Evolutionary conservation across 1,140 invertebrate genomes (phyloP).

Genomic region (Tetraneura akinire): DNA sequence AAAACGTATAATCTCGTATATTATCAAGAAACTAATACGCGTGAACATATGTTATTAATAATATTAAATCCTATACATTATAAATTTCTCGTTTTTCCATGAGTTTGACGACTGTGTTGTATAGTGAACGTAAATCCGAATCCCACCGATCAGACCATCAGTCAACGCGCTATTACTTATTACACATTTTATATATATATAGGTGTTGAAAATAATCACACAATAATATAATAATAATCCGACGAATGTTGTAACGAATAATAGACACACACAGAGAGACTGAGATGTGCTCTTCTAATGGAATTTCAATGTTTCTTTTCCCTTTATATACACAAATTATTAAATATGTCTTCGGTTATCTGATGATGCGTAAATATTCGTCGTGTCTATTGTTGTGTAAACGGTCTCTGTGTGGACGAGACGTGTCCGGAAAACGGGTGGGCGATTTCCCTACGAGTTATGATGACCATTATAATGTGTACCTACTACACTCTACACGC

Average conservation of each 20-base stretch:
- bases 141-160: too few relatives aligned
- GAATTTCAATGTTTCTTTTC: conserved; percentile 46
- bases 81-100: too few relatives aligned
- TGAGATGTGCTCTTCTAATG: conserved; percentile 12
- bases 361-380: conserved; percentile 3
- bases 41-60: too few relatives aligned
- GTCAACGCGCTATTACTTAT: too few relatives aligned
- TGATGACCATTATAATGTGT: background rate
- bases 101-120: too few relatives aligned
- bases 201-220: conserved; percentile 17
- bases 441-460: background rate
- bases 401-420: conserved; percentile 10
- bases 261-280: background rate
- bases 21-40: too few relatives aligned
- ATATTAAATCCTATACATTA: too few relatives aligned
- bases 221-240: background rate
- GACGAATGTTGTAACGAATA: background rate
- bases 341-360: conserved; percentile 20
- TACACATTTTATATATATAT: too few relatives aligned
- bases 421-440: background rate
- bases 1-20: too few relatives aligned
- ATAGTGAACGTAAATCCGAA: too few relatives aligned
- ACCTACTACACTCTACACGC: too few relatives aligned
- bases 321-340: background rate
- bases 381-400: conserved; percentile 24